These are phyloP conservation scores for Orthonevra nobilis DNA, from an alignment of 2,888 invertebrate genomes.

Conservation along the genomic window DNA sequence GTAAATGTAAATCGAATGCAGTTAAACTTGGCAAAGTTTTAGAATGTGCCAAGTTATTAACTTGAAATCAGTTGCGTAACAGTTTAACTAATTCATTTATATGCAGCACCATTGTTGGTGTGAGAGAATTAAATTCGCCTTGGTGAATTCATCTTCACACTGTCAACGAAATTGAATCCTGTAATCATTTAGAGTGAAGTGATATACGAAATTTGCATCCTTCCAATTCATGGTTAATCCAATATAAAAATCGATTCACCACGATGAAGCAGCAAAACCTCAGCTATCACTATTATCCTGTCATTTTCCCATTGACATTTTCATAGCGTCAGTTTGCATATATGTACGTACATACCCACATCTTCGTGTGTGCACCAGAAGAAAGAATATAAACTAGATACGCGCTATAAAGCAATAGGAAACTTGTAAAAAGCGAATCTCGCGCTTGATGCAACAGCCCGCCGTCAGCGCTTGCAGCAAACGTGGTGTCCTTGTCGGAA, in stretches of 20 bases:
- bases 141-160: slow-evolving; percentile 15
- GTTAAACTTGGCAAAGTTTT: neutral
- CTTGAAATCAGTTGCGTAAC: too few species aligned
- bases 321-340: slow-evolving; percentile 46
- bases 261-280: neutral
- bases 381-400: slow-evolving; percentile 57
- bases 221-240: slow-evolving; percentile 32
- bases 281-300: slow-evolving; percentile 49
- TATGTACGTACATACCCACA: too few species aligned
- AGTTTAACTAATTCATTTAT: too few species aligned
- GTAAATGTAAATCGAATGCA: slow-evolving; percentile 37
- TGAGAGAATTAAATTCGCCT: too few species aligned
- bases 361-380: slow-evolving; percentile 21
- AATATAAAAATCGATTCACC: slow-evolving; percentile 56
- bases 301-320: slow-evolving; percentile 64
- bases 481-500: slow-evolving; percentile 61
- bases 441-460: slow-evolving; percentile 14
- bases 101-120: too few species aligned
- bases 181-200: slow-evolving; percentile 33
- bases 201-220: slow-evolving; percentile 46
- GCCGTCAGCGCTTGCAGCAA: slow-evolving; percentile 31
- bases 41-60: too few species aligned
- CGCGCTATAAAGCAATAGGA: slow-evolving; percentile 62
- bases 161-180: slow-evolving; percentile 14
- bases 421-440: slow-evolving; percentile 37